phyloP scores from a whole-genome alignment of 2,888 invertebrate species.

The Drosophila atripex region DNA sequence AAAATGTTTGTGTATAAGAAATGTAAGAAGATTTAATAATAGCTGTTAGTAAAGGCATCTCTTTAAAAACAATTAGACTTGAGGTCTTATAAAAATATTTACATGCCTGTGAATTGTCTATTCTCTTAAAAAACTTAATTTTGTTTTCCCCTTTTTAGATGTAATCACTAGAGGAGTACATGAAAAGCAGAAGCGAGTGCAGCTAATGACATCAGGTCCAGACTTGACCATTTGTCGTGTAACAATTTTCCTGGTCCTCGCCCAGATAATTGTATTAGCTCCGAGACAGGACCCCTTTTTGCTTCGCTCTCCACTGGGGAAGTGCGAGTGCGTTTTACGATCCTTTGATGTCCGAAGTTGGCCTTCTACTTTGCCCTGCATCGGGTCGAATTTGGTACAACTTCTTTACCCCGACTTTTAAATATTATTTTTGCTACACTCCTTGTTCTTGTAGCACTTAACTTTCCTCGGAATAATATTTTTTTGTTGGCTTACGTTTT shows the following conservation, averaged over 20 bases:
- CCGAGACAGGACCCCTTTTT: constrained; percentile 39
- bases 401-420: constrained; percentile 33
- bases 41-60: too few relatives aligned
- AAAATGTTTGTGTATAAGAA: too few relatives aligned
- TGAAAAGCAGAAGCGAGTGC: constrained; percentile 62
- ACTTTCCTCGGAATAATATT: constrained; percentile 32
- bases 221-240: constrained; percentile 62
- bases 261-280: constrained; percentile 71
- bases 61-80: not conserved
- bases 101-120: not conserved
- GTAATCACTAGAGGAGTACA: constrained; percentile 63
- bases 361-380: constrained; percentile 27
- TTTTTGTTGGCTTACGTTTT: constrained; percentile 35
- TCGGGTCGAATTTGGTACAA: constrained; percentile 1
- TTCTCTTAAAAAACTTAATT: constrained; percentile 10
- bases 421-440: constrained; percentile 1
- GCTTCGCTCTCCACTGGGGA: not conserved
- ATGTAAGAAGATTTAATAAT: too few relatives aligned
- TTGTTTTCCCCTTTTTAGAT: constrained; percentile 29
- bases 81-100: not conserved
- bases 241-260: constrained; percentile 21
- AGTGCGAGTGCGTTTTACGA: constrained; percentile 39
- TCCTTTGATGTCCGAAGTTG: constrained; percentile 34
- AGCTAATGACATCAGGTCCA: constrained; percentile 66
- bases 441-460: constrained; percentile 54